Base-by-base conservation (phyloP, 2,888 invertebrate genomes). In the Eilema caniola region DNA sequence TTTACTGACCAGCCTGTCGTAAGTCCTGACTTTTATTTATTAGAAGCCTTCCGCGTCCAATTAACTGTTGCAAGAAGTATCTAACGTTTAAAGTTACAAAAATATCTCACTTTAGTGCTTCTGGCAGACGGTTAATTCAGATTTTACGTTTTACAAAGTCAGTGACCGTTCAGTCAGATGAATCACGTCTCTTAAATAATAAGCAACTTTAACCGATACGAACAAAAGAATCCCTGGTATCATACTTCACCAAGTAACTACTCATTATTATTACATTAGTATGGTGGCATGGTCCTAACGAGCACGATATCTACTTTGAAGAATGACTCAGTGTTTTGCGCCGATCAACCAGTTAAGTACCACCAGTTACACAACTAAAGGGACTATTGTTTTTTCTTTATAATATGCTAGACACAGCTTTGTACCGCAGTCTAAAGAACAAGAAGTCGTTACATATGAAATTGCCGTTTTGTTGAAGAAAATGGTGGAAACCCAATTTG, bases 221-320 rank as follows among this genome's bases (percentile, higher is more conserved):
- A 41, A 72, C 70, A 70, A 64, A 79, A 67, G 61, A 59, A 66
- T 20, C n/a, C 53, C 53, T 20, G 53, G 53, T n/a, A 53, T 53
- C 5, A 53, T 53, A 53, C 20, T n/a, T 53, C 20, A n/a, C 53
- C n/a, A 53, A n/a, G 53, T 53, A n/a, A n/a, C n/a, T n/a, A n/a
- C 20, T n/a, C 53, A 53, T 53, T 53, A 53, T 53, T 53, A 53
- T 31, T 7, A 59, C 73, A 79, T 77, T 71, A 75, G 71, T 72
- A 69, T 70, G 70, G 70, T 73, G 69, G 67, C 71, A 79, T 79
- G 64, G 65, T 59, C 61, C 68, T 74, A 73, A 73, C 65, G 28
- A 72, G 67, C 20, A 56, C 23, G 61, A 23, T 62, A 60, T 67
- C 24, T 66, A 63, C 71, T 71, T 67, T 64, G 12, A 64, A 62